Evolutionary conservation across 1,140 invertebrate genomes (phyloP).

Genomic region (Conus ventricosus): DNA sequence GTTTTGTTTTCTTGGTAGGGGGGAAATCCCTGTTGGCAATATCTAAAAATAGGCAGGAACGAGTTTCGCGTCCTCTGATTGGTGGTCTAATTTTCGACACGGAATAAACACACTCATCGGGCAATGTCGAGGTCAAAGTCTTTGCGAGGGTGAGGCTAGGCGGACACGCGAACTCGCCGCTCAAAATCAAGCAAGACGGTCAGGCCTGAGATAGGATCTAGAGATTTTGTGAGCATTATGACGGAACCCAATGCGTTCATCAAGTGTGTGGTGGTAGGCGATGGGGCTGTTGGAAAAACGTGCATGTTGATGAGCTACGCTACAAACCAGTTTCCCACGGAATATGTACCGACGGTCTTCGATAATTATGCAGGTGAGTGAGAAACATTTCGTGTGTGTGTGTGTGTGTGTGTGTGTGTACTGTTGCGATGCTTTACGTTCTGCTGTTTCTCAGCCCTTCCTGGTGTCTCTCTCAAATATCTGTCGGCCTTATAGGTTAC

Average conservation of each 20-base stretch:
- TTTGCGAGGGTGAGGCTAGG: neutral
- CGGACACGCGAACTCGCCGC: neutral
- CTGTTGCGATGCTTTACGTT: neutral
- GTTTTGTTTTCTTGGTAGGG: neutral
- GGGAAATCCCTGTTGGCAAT: neutral
- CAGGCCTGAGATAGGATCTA: too few species aligned
- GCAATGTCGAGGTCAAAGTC: slow-evolving; percentile 28
- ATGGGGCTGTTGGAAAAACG: slow-evolving; percentile 65
- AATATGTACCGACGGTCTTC: slow-evolving; percentile 70
- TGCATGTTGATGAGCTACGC: slow-evolving; percentile 71
- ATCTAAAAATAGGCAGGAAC: slow-evolving; percentile 25
- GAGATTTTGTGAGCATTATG: slow-evolving; percentile 22
- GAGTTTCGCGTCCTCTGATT: slow-evolving; percentile 15
- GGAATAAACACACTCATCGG: slow-evolving; percentile 14
- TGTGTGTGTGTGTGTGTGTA: neutral
- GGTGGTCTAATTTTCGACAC: slow-evolving; percentile 23
- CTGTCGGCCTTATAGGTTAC: neutral
- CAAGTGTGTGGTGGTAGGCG: slow-evolving; percentile 66
- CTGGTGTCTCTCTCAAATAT: neutral
- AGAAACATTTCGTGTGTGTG: neutral
- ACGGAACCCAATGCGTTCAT: slow-evolving; percentile 54
- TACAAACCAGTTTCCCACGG: slow-evolving; percentile 64
- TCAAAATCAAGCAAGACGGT: neutral
- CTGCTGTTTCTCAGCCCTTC: neutral
- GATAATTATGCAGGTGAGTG: slow-evolving; percentile 61